phyloP scores from a whole-genome alignment of 1,140 invertebrate genomes.

The Euborellia annulipes region DNA sequence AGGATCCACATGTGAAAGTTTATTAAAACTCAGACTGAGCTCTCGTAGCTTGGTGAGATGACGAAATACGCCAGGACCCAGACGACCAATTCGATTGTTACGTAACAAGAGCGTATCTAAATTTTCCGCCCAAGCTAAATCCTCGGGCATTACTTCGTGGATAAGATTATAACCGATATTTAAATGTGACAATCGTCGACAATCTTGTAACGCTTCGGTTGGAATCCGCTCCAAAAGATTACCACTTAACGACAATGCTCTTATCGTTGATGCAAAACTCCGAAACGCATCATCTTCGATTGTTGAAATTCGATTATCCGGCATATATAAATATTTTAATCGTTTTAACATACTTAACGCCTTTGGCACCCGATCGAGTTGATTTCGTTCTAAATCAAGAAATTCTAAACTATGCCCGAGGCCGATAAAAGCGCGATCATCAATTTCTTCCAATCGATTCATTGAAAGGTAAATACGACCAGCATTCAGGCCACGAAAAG shows the following conservation, averaged over 20 bases:
- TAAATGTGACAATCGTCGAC: conserved; percentile 56
- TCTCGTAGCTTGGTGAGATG: conserved; percentile 56
- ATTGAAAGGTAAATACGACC: conserved; percentile 61
- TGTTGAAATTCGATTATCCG: conserved; percentile 55
- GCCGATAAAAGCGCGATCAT: conserved; percentile 51
- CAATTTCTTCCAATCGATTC: conserved; percentile 50
- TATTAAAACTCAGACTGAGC: conserved; percentile 77
- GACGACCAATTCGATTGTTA: conserved; percentile 64
- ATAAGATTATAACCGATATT: conserved; percentile 81
- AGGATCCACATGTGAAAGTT: conserved; percentile 56
- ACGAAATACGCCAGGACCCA: conserved; percentile 55
- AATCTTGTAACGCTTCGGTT: conserved; percentile 42
- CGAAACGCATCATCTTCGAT: conserved; percentile 38
- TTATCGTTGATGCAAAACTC: conserved; percentile 40
- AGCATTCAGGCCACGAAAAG: conserved; percentile 49
- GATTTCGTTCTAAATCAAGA: conserved; percentile 67
- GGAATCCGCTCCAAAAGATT: conserved; percentile 62
- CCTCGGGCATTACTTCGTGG: conserved; percentile 48
- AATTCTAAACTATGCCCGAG: conserved; percentile 58
- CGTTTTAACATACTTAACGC: conserved; percentile 46
- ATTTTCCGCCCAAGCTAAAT: conserved; percentile 63
- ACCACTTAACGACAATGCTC: conserved; percentile 61
- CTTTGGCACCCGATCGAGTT: conserved; percentile 45
- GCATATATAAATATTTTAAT: conserved; percentile 65
- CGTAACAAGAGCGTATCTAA: conserved; percentile 68